Evolutionary conservation across 64 coral and sea anemone genomes (phyloP).

Genomic region (Dendrophyllia cribrosa): DNA sequence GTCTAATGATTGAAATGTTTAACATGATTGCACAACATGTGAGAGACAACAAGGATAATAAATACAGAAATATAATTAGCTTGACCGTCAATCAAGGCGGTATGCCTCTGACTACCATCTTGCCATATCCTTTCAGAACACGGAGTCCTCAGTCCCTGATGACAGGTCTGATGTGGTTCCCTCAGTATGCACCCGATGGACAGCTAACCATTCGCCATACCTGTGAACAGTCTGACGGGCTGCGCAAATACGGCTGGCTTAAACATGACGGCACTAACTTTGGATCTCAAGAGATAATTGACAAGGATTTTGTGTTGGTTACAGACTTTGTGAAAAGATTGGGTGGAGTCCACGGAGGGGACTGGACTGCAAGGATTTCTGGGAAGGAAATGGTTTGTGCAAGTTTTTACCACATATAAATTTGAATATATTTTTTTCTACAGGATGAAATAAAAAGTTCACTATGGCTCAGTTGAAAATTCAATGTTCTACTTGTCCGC

Average conservation of each 20-base stretch:
- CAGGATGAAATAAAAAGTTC: too few relatives aligned
- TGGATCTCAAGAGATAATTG: conserved; percentile 92
- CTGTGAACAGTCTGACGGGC: conserved; percentile 91
- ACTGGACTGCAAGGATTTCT: conserved; percentile 92
- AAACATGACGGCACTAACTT: conserved; percentile 98
- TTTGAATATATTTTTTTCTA: too few relatives aligned
- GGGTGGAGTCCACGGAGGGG: conserved; percentile 90
- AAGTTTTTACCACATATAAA: not conserved
- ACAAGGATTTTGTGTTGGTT: conserved; percentile 82
- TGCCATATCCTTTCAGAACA: conserved; percentile 62
- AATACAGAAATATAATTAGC: too few relatives aligned
- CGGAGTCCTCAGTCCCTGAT: conserved; percentile 88
- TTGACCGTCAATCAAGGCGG: too few relatives aligned
- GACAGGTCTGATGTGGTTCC: conserved; percentile 99
- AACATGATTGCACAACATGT: too few relatives aligned
- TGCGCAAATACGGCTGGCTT: conserved; percentile 95
- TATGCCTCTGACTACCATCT: too few relatives aligned
- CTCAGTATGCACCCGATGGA: conserved; percentile 80
- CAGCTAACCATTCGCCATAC: conserved; percentile 86
- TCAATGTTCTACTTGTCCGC: too few relatives aligned
- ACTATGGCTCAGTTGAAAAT: too few relatives aligned
- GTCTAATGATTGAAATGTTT: too few relatives aligned
- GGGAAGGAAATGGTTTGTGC: conserved; percentile 72
- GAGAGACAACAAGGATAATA: too few relatives aligned
- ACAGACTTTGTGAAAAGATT: conserved; percentile 91